These are phyloP conservation scores for Drosophila dunni DNA, from an alignment of 1,140 invertebrate species.

Conservation along the genomic window DNA sequence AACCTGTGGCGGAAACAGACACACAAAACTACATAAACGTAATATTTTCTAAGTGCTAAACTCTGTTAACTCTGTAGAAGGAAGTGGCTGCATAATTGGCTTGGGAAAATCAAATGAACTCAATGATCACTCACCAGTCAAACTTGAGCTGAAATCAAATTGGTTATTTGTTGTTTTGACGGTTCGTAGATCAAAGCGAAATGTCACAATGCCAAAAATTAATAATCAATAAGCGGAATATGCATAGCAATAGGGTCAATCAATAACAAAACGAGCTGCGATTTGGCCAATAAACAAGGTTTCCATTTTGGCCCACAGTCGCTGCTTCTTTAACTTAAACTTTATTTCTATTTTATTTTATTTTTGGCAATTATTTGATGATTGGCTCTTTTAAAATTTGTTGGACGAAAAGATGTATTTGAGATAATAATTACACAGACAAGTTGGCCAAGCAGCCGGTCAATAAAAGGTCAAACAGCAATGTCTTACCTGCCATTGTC, in stretches of 20 bases:
- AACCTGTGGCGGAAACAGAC: constrained; percentile 59
- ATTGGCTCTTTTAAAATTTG: constrained; percentile 74
- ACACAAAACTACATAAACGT: constrained; percentile 10
- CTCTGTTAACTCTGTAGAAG: constrained; percentile 21
- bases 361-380: constrained; percentile 69
- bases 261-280: constrained; percentile 38
- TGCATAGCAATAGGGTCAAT: constrained; percentile 70
- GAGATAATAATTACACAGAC: constrained; percentile 73
- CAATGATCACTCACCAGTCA: constrained; percentile 15
- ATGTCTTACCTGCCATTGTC: constrained; percentile 61
- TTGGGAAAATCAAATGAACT: constrained; percentile 38
- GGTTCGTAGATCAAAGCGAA: constrained; percentile 51
- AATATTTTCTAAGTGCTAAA: constrained; percentile 36
- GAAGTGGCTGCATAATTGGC: constrained; percentile 47
- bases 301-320: constrained; percentile 16
- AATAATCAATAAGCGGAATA: constrained; percentile 65
- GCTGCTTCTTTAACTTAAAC: constrained; percentile 37
- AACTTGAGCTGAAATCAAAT: constrained; percentile 1
- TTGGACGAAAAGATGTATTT: constrained; percentile 70
- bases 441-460: constrained; percentile 46
- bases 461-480: constrained; percentile 79
- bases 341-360: constrained; percentile 13
- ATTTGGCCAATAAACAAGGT: constrained; percentile 52
- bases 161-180: constrained; percentile 1
- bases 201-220: constrained; percentile 76